Conservation (phyloP, 2,888 invertebrate species). For the Drosophila hamatofila region DNA sequence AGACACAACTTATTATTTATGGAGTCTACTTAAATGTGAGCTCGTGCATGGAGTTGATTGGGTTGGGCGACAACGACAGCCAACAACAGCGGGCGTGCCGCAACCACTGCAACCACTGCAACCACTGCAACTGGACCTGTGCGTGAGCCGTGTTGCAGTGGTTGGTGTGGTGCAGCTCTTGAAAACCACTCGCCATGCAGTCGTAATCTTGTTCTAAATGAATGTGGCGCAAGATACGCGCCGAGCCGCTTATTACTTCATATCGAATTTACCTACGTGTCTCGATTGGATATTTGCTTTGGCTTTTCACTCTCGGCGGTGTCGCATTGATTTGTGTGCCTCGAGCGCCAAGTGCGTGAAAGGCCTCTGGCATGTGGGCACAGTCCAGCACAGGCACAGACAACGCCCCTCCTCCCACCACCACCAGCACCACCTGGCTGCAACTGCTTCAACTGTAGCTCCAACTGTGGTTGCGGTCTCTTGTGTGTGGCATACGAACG, state of each 20-base stretch:
- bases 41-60: constrained; percentile 53
- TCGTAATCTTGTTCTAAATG: constrained; percentile 77
- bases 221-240: constrained; percentile 75
- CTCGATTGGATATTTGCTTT: constrained; percentile 32
- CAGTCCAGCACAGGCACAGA: constrained; percentile 14
- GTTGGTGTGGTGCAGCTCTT: constrained; percentile 12
- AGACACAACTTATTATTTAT: constrained; percentile 79
- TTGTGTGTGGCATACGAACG: constrained; percentile 65
- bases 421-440: not conserved
- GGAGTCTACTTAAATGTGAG: constrained; percentile 71
- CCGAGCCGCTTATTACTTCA: constrained; percentile 70
- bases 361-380: constrained; percentile 59
- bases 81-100: constrained; percentile 74
- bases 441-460: not conserved
- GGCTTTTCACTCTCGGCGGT: constrained; percentile 40
- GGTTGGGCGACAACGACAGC: constrained; percentile 67
- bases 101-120: constrained; percentile 33
- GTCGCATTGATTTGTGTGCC: constrained; percentile 61
- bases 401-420: not conserved
- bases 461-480: constrained; percentile 8
- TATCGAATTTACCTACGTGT: constrained; percentile 65
- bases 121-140: constrained; percentile 25
- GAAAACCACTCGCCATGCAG: constrained; percentile 45
- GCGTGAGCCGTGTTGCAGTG: constrained; percentile 45
- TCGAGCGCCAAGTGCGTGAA: constrained; percentile 61